Base-by-base conservation (phyloP, 2,888 invertebrate genomes). In the Sinotaia quadrata region DNA sequence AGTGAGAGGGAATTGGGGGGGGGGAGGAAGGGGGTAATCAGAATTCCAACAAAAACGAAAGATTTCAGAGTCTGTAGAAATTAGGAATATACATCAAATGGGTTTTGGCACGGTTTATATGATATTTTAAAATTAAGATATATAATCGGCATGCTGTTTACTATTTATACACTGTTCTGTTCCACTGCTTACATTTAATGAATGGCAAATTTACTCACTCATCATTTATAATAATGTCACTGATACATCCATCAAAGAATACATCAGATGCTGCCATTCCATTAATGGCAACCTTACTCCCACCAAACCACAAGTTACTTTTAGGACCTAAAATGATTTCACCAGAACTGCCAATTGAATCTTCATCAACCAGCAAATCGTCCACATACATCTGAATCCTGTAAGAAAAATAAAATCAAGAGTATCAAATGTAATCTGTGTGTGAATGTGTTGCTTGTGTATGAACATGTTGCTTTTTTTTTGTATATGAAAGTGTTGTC, bases 211-310 rank as follows among this genome's bases (percentile, higher is more conserved):
- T 41, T 21, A 68, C 92, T 91, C 87, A 94, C 94, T 91, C 90
- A 47, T 92, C 92, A 82, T 95, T 94, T 72, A 95, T 92, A 65
- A 95, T 93, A 27, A 95, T 91, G 87, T 97, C 95, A 69, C 93
- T 93, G 10, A 97, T 91, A 4, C 95, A 93, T 4, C 97, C 97
- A 52, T 91, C 91, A 58, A 95, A 91, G 5, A 92, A 91, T 18
- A 90, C 87, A 8, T 76, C 78, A 4, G 85, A 88, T 27, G 90
- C 90, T 0, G 91, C 91, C 37, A 91, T 91, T 63, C 91, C 91
- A 72, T 90, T 89, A 65, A 89, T 87, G 1, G 75, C 76, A 31
- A 87, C 75, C 0, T 92, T 93, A 18, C 92, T 89, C 0, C 95
- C 95, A 2, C 95, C 95, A 65, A 95, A 90, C 85, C 91, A 95